Evolutionary conservation across 2,888 invertebrate genomes (phyloP), one percentile per base, ranked within the genome.

Genomic region (Ormia ochracea): DNA sequence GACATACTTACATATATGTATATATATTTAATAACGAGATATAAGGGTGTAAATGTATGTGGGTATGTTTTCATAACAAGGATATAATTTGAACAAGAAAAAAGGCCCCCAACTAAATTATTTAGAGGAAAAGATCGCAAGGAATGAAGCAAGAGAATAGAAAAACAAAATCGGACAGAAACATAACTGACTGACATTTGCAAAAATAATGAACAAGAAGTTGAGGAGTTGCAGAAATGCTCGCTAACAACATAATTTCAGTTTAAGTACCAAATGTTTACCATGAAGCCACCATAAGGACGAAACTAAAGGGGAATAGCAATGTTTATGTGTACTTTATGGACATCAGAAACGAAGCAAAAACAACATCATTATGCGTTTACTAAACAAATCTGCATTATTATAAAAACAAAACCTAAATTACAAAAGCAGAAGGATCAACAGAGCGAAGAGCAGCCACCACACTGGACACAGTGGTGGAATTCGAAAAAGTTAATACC

Each of bases 91-190:
- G 50, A 69, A 70, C 45, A 76, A 56, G 61, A 38, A 76, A 38
- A 75, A 63, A 76, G 56, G 63, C 76, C 76, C 76, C 36, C 31
- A 48, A 76, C 76, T 76, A 69, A 63, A 76, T 68, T 63, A 76
- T 76, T 76, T 76, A 69, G 63, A 76, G 63, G 45, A 63, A 76
- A 76, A 76, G 23, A 48, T 50, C 9, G 33, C 69, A 76, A 63
- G 56, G 38, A 69, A 63, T 21, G 21, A 45, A 14, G 26, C 21
- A 9, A n/a, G 2, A 9, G 36, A n/a, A 36, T 2, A 36, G 1
- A 12, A 33, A 17, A n/a, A 31, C 14, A 38, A 26, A n/a, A 50
- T 28, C 3, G 23, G 21, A 70, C 38, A 50, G 21, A 9, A 68
- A 45, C 12, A 52, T 68, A 68, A 56, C 68, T 78, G 63, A 58